Base-by-base conservation (phyloP, 2,113 vertebrate genomes). In the Hippopotamus amphibius region DNA sequence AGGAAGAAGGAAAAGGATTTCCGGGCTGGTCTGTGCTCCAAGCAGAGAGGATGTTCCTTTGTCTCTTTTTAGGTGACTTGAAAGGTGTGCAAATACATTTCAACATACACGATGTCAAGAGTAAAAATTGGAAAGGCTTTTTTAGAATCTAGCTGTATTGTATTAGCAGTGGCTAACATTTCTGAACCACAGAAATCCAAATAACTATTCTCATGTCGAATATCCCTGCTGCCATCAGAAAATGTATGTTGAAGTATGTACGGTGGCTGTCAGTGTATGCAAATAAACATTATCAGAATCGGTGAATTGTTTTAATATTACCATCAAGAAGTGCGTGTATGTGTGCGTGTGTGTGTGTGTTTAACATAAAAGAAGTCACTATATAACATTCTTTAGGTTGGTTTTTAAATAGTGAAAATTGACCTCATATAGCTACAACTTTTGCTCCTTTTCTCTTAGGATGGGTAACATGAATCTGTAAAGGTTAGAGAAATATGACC, bases 51-150 rank as follows among this genome's bases (percentile, higher is more conserved):
- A 26, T 1, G 0, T 10, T 30, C 50, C 11, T n/a, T 48, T 50
- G 3, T 77, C 30, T 50, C 24, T 65, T 55, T 10, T 5, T 13
- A 13, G 1, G 4, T 1, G 26, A 19, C 30, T 6, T 14, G 16
- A 55, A 71, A 59, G 22, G 7, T 43, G 6, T 63, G 19, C 28
- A 22, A 9, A n/a, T 13, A 43, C 6, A 57, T 65, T 37, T 37
- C 21, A 41, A 28, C 21, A 12, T 1, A 1, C 0, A 1, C 0
- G 6, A 15, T 0, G 5, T 30, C 13, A 6, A 74, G 33, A 28
- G 19, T 21, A 7, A 37, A 63, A 46, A 9, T 13, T 30, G 6
- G 22, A 15, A 17, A 8, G 55, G 19, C 17, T 21, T 57, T 57
- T 57, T 33, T 3, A 33, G 41, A 19, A 24, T 26, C 65, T 28